Percentiles rank a stretch among this genome's conserved stretches.
These are phyloP conservation scores for Augochlorella aurata DNA, from an alignment of 2,888 invertebrate species.

Conservation along the genomic window DNA sequence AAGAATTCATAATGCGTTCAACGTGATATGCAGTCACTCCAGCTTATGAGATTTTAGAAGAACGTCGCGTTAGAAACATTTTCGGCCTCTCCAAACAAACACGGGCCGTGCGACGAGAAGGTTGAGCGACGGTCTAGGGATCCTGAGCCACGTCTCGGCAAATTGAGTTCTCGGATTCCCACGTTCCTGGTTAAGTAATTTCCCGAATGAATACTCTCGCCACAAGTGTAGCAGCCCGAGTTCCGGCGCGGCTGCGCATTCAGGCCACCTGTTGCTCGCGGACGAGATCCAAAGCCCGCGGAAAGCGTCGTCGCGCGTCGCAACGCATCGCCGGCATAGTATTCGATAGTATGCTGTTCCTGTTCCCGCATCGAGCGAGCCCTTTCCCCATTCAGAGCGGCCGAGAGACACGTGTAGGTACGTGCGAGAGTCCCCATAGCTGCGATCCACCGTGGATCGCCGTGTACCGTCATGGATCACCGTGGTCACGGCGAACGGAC, in stretches of 20 bases:
- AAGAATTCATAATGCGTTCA: too few relatives aligned
- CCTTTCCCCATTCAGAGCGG: slow-evolving; percentile 47
- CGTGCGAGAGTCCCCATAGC: background rate
- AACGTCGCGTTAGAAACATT: too few relatives aligned
- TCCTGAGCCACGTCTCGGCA: background rate
- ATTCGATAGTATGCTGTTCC: background rate
- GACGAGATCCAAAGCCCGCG: slow-evolving; percentile 33
- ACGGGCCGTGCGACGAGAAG: too few relatives aligned
- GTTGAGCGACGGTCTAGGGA: background rate
- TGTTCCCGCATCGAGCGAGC: slow-evolving; percentile 7
- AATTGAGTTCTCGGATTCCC: background rate
- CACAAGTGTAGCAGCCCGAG: background rate
- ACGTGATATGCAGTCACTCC: too few relatives aligned
- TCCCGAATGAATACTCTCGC: background rate
- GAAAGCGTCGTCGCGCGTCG: slow-evolving; percentile 30
- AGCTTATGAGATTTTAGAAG: too few relatives aligned
- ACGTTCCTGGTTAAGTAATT: slow-evolving; percentile 10
- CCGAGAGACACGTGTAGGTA: slow-evolving; percentile 31
- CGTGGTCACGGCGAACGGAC: slow-evolving; percentile 4
- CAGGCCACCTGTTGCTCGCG: slow-evolving; percentile 58
- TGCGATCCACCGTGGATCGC: too few relatives aligned
- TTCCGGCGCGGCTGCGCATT: slow-evolving; percentile 9
- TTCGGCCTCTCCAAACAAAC: too few relatives aligned
- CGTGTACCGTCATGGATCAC: slow-evolving; percentile 5
- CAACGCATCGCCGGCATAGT: slow-evolving; percentile 7